phyloP scores from a whole-genome alignment of 2,888 invertebrate species.

The Brachynemurus nebulosus region DNA sequence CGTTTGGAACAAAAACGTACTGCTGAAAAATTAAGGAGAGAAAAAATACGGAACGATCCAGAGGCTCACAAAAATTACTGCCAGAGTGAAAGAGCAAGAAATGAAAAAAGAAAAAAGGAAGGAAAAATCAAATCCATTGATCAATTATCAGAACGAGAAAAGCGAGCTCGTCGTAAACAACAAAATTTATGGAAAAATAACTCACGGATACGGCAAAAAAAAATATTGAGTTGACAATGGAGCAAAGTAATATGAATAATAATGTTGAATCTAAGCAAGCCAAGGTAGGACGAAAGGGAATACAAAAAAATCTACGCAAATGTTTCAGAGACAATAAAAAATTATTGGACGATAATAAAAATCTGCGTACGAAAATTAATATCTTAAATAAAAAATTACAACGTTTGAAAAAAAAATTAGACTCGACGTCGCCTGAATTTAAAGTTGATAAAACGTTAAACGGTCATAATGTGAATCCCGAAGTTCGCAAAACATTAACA shows the following conservation, averaged over 20 bases:
- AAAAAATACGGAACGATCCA: conserved; percentile 1
- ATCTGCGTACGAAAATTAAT: neutral
- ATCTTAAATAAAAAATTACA: neutral
- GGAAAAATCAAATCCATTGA: neutral
- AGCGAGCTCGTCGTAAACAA: conserved; percentile 3
- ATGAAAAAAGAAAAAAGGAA: neutral
- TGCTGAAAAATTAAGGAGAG: neutral
- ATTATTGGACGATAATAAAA: neutral
- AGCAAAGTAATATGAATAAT: neutral
- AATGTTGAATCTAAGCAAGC: neutral
- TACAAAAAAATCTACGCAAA: neutral
- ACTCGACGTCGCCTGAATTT: neutral
- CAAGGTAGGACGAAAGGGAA: neutral
- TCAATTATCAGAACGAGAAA: conserved; percentile 2
- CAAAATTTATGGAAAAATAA: neutral
- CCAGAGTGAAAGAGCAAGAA: neutral
- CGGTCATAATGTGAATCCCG: neutral
- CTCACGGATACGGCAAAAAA: neutral
- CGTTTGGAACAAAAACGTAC: conserved; percentile 3
- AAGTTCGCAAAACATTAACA: neutral
- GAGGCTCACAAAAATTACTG: neutral
- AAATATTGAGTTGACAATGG: neutral
- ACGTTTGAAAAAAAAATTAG: neutral
- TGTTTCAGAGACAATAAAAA: neutral
- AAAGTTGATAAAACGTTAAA: neutral